Base-by-base conservation (phyloP, 2,113 vertebrate species). In the Microtus oregoni region DNA sequence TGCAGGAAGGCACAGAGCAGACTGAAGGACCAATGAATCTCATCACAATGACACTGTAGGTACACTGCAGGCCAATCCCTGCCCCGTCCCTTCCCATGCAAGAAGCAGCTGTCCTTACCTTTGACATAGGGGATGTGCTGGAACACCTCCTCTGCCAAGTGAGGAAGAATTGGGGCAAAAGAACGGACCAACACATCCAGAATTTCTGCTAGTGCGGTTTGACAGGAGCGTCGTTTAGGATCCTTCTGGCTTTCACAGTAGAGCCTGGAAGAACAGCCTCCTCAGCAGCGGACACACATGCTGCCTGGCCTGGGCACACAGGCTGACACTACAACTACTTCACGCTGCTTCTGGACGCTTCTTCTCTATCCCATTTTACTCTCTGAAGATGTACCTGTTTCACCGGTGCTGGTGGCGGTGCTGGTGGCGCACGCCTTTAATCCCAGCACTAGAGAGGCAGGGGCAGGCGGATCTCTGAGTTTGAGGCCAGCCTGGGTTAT, bases 91-190 rank as follows among this genome's bases (percentile, higher is more conserved):
- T 70, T 72, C 63, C 38, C 83, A 20, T 10, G 4, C 0, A 6
- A 50, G 30, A 55, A 30, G 22, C 14, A 32, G 15, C 1, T 1
- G 12, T 26, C 67, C 97, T 75, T 98, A 99, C 99, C 98, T 96
- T 99, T 98, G 47, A 98, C 98, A 82, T 99, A 99, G 0, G 99
- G 99, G 11, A 99, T 95, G 38, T 99, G 98, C 72, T 99, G 98
- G 95, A 99, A 99, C 6, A 99, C 99, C 93, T 99, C 99, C 95
- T 99, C 99, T 14, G 99, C 99, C 92, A 99, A 93, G 91, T 99
- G 99, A 76, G 99, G 99, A 75, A 99, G 99, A 89, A 99, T 98
- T 20, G 99, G 99, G 0, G 99, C 99, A 1, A 99, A 98, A 24
- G 99, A 99, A 20, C 99, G 98, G 2, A 98, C 98, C 4, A 99